phyloP scores from a whole-genome alignment of 2,797 vertebrate genomes.

The Argentina silus region DNA sequence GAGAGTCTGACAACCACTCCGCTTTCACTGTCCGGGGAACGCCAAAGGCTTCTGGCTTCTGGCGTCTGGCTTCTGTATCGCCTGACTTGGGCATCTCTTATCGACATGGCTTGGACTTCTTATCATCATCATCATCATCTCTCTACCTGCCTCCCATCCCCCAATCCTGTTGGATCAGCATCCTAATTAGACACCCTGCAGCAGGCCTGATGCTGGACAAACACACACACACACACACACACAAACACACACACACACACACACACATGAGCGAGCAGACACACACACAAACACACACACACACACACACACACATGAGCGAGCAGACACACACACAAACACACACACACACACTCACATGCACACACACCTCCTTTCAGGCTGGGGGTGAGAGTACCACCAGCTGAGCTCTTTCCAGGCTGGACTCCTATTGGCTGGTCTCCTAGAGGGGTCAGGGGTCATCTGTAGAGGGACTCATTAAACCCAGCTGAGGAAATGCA shows the following conservation, averaged over 20 bases:
- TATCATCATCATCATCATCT: too few relatives aligned
- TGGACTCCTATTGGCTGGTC: neutral
- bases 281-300: too few relatives aligned
- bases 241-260: neutral
- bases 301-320: too few relatives aligned
- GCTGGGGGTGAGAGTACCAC: neutral
- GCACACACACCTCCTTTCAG: neutral
- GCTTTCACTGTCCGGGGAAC: too few relatives aligned
- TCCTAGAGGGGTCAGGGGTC: neutral
- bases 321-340: too few relatives aligned
- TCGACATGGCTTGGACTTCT: too few relatives aligned
- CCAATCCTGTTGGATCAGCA: neutral
- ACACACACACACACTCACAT: neutral
- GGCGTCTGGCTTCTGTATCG: too few relatives aligned
- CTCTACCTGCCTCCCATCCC: too few relatives aligned
- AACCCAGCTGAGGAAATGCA: conserved; percentile 26
- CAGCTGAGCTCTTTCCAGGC: neutral
- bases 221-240: too few relatives aligned
- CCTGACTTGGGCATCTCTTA: too few relatives aligned
- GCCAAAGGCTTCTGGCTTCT: too few relatives aligned
- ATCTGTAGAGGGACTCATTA: neutral
- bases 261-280: neutral
- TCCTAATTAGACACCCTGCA: neutral
- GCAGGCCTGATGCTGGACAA: neutral
- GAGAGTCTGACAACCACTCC: too few relatives aligned